Percentiles rank a stretch among this genome's conserved stretches.
phyloP scores from a whole-genome alignment of 2,888 invertebrate genomes.

The Ochropleura plecta region DNA sequence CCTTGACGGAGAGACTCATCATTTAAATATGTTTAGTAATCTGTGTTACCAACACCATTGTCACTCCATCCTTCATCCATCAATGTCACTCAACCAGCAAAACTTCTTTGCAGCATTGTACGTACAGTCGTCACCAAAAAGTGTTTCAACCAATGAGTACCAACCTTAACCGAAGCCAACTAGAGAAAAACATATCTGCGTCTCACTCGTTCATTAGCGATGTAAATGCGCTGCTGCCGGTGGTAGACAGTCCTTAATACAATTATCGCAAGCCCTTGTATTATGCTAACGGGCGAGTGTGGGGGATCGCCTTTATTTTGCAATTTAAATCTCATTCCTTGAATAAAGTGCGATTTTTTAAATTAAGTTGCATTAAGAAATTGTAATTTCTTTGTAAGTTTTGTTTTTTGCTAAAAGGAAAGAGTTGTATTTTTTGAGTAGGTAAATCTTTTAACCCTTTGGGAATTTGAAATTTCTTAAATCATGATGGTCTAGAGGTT shows the following conservation, averaged over 20 bases:
- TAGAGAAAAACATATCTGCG: conserved; percentile 76
- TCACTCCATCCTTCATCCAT: too few relatives aligned
- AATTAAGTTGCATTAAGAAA: conserved; percentile 61
- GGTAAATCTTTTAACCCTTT: not conserved
- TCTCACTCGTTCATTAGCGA: conserved; percentile 78
- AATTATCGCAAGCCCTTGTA: conserved; percentile 79
- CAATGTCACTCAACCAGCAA: not conserved
- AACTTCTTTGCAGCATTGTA: not conserved
- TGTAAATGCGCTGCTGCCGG: conserved; percentile 76
- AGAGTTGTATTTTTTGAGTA: not conserved
- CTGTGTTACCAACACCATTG: not conserved
- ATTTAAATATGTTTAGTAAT: not conserved
- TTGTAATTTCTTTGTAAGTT: conserved; percentile 48
- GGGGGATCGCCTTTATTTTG: conserved; percentile 66
- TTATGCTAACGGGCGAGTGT: conserved; percentile 75
- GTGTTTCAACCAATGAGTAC: conserved; percentile 40
- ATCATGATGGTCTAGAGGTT: too few relatives aligned
- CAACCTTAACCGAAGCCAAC: conserved; percentile 58
- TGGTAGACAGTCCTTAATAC: conserved; percentile 69
- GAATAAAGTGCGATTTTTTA: conserved; percentile 54
- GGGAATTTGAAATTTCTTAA: not conserved
- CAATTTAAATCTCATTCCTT: conserved; percentile 59
- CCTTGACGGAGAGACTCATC: not conserved
- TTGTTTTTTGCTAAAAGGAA: conserved; percentile 8
- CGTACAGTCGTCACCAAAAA: not conserved